Evolutionary conservation across 2,113 vertebrate species (phyloP).

Genomic region (Sterrhoptilus dennistouni): DNA sequence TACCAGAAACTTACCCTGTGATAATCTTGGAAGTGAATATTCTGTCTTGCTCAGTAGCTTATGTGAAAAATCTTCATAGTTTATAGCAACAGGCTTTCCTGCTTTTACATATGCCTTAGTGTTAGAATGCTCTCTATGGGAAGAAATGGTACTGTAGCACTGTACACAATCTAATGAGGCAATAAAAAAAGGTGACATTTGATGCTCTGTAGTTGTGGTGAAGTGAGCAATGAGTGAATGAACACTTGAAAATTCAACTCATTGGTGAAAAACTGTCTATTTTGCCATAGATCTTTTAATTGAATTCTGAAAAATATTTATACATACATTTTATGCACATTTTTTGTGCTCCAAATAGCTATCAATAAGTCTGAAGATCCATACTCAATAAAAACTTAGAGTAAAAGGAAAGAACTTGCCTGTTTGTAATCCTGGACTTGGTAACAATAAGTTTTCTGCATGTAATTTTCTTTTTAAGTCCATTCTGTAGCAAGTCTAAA

Average conservation of each 20-base stretch:
- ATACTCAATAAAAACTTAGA: neutral
- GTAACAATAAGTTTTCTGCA: neutral
- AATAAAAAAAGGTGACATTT: neutral
- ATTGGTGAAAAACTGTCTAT: neutral
- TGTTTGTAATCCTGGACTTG: neutral
- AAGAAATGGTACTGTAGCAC: neutral
- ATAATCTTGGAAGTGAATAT: neutral
- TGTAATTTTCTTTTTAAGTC: neutral
- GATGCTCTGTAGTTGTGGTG: neutral
- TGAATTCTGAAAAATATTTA: neutral
- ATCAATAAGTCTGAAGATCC: neutral
- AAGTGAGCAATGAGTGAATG: neutral
- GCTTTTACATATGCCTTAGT: neutral
- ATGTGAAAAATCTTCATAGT: neutral
- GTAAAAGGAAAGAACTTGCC: neutral
- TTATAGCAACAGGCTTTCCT: neutral
- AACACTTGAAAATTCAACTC: neutral
- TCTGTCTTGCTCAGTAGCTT: neutral
- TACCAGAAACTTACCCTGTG: neutral
- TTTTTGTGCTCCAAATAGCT: neutral
- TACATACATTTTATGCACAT: neutral
- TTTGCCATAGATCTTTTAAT: neutral
- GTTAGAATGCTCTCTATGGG: neutral
- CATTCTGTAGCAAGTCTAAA: neutral
- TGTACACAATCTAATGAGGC: neutral